Evolutionary conservation across 1,140 invertebrate genomes (phyloP).

Genomic region (Megalopta genalis): DNA sequence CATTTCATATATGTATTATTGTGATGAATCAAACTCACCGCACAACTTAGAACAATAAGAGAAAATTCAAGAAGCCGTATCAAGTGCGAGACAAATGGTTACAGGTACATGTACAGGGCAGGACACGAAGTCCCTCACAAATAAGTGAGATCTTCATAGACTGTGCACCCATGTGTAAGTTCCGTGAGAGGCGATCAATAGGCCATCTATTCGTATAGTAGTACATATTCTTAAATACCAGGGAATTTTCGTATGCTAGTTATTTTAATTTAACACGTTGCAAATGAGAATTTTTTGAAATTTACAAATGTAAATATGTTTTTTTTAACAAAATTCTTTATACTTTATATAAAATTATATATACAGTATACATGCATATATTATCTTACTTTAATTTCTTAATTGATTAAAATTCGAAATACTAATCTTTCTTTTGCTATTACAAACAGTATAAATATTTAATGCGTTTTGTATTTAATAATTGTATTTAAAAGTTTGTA

Average conservation of each 20-base stretch:
- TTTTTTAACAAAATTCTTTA: too few relatives aligned
- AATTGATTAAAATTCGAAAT: not conserved
- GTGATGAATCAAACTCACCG: slow-evolving; percentile 34
- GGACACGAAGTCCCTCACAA: slow-evolving; percentile 6
- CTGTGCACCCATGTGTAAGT: too few relatives aligned
- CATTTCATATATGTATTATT: slow-evolving; percentile 4
- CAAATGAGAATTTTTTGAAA: too few relatives aligned
- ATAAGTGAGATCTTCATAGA: not conserved
- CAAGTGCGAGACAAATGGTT: not conserved
- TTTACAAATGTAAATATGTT: not conserved
- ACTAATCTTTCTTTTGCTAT: too few relatives aligned
- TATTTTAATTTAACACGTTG: too few relatives aligned
- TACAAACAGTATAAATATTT: not conserved
- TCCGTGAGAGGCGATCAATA: slow-evolving; percentile 26
- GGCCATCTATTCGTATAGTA: not conserved
- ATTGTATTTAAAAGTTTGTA: not conserved
- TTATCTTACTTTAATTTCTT: too few relatives aligned
- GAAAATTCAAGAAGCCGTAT: slow-evolving; percentile 16
- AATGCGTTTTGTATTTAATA: not conserved
- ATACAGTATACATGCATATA: too few relatives aligned
- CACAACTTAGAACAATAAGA: slow-evolving; percentile 21
- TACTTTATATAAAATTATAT: too few relatives aligned
- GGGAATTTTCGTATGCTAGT: not conserved
- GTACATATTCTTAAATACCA: not conserved
- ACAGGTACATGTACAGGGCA: not conserved